Conservation (phyloP, 2,113 vertebrate genomes). For the Menura novaehollandiae region DNA sequence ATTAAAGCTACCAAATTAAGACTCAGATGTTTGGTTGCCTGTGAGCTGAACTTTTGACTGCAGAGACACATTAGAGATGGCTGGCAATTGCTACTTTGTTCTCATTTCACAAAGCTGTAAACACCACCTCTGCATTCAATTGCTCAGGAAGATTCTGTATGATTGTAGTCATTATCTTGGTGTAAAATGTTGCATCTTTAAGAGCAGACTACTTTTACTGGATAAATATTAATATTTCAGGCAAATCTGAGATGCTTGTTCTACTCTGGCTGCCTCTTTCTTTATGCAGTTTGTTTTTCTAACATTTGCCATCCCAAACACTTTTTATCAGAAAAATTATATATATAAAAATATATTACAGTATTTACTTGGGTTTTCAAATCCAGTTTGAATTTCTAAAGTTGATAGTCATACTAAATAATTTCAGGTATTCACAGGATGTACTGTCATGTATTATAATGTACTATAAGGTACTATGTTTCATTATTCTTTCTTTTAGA, state of each 20-base stretch:
- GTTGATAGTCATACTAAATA: not conserved
- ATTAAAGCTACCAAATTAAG: not conserved
- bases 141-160: not conserved
- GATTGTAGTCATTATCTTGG: not conserved
- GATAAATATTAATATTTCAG: not conserved
- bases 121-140: fast-evolving
- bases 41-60: not conserved
- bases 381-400: not conserved
- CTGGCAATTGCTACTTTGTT: not conserved
- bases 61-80: not conserved
- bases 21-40: not conserved
- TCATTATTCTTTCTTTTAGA: not conserved
- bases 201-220: not conserved
- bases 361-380: not conserved
- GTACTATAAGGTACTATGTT: not conserved
- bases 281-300: not conserved
- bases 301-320: not conserved
- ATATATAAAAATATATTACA: not conserved
- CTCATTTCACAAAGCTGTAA: not conserved
- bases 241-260: not conserved
- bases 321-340: not conserved
- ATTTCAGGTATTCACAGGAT: not conserved
- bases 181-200: not conserved
- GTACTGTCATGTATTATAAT: not conserved
- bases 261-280: not conserved